Conservation (phyloP, 2,113 vertebrate genomes). For the Menidia beryllina region DNA sequence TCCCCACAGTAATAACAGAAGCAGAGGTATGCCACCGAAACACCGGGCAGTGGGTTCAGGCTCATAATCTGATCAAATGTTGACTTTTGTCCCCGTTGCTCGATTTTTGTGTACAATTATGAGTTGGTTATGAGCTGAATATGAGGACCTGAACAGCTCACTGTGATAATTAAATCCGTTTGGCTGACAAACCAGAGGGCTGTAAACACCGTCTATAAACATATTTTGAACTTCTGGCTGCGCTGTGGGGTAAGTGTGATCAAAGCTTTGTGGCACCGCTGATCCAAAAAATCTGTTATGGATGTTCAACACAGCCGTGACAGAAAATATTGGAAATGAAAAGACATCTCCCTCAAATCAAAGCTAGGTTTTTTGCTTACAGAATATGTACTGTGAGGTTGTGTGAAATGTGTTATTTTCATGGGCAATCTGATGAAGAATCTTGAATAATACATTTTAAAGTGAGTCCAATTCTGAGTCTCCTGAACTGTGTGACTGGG, state of each 20-base stretch:
- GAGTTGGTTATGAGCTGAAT: constrained; percentile 21
- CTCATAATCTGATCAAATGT: constrained; percentile 29
- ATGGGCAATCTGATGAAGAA: not conserved
- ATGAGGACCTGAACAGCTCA: constrained; percentile 47
- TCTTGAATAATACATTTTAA: constrained; percentile 10
- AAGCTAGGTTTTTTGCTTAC: not conserved
- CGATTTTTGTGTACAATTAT: constrained; percentile 9
- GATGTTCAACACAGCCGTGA: not conserved
- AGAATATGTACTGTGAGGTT: not conserved
- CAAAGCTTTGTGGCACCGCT: constrained; percentile 45
- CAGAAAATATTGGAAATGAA: constrained; percentile 16
- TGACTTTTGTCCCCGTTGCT: constrained; percentile 25
- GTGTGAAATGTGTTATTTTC: not conserved
- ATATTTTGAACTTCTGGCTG: constrained; percentile 50
- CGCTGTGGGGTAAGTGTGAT: constrained; percentile 34
- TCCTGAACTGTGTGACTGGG: not conserved
- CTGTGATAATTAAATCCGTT: constrained; percentile 30
- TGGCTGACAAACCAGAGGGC: constrained; percentile 11
- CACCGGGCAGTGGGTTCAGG: constrained; percentile 4
- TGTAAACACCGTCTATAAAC: constrained; percentile 51
- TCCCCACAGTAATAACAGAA: constrained; percentile 16
- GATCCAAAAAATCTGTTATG: constrained; percentile 40
- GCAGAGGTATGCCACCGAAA: constrained; percentile 2
- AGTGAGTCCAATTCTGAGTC: not conserved
- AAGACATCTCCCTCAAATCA: constrained; percentile 15